Conservation (phyloP, 2,113 vertebrate species). For the Petroica traversi region DNA sequence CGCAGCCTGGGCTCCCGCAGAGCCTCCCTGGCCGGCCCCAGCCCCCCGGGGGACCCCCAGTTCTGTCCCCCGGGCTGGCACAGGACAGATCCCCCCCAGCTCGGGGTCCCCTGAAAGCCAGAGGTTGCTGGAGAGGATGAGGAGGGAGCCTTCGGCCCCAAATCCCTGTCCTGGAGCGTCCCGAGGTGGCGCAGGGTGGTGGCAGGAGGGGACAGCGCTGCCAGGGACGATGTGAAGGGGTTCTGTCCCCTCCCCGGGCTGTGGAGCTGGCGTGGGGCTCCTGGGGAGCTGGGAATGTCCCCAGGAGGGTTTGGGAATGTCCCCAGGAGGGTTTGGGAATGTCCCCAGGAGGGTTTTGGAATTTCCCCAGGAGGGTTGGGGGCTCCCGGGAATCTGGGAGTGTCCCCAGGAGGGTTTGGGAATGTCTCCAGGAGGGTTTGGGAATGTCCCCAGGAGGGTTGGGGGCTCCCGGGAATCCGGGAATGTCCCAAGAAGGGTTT, state of each 20-base stretch:
- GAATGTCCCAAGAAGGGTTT: no score
- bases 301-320: no score
- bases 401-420: no score
- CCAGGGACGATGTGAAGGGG: neutral
- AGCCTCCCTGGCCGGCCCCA: neutral
- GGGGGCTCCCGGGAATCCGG: no score
- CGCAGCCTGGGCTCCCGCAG: neutral
- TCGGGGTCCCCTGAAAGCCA: neutral
- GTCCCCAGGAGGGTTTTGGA: no score
- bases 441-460: no score
- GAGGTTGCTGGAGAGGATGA: constrained; percentile 13
- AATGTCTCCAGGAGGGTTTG: no score
- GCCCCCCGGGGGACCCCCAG: rapidly evolving
- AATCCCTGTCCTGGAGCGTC: neutral
- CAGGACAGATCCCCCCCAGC: neutral
- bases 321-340: no score
- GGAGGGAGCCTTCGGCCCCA: neutral
- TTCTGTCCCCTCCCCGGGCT: neutral
- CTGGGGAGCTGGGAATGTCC: neutral
- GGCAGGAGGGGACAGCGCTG: neutral
- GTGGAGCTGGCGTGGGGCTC: neutral
- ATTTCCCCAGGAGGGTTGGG: no score
- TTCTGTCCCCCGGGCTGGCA: neutral
- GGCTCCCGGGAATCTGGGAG: no score
- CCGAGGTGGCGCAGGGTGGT: neutral